Conservation (phyloP, 2,113 vertebrate species). For the human region DNA sequence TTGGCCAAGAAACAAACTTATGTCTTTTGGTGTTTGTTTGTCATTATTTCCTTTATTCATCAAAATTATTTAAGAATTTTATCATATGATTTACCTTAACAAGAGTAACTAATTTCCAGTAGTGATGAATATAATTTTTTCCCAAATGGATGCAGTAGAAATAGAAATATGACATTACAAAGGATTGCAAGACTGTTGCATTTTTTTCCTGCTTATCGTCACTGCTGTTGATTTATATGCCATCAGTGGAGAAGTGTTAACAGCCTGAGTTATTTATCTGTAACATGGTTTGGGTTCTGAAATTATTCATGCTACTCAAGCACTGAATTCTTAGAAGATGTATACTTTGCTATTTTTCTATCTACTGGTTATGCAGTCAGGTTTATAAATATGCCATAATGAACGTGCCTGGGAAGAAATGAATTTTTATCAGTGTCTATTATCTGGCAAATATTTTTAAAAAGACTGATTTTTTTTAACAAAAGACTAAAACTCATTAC, state of each 20-base stretch:
- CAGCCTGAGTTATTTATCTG: background rate
- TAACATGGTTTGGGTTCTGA: background rate
- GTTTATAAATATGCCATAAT: background rate
- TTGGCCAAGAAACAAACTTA: background rate
- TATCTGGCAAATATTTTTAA: background rate
- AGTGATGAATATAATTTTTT: background rate
- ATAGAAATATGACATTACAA: background rate
- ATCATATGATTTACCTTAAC: background rate
- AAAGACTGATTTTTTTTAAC: too few species aligned
- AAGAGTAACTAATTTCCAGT: background rate
- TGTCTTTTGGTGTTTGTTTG: background rate
- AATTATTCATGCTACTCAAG: background rate
- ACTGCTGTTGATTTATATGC: background rate
- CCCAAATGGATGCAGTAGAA: background rate
- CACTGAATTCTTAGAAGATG: background rate
- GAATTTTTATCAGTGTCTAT: background rate
- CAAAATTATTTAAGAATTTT: background rate
- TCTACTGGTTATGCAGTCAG: background rate
- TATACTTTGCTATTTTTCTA: background rate
- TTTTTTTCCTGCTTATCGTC: background rate
- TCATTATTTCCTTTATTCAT: background rate
- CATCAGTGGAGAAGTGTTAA: background rate
- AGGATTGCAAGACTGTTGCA: background rate
- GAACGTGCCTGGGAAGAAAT: background rate
- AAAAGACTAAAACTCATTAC: background rate